Evolutionary conservation across 1,140 invertebrate genomes (phyloP).

Genomic region (Drosophila mayri): DNA sequence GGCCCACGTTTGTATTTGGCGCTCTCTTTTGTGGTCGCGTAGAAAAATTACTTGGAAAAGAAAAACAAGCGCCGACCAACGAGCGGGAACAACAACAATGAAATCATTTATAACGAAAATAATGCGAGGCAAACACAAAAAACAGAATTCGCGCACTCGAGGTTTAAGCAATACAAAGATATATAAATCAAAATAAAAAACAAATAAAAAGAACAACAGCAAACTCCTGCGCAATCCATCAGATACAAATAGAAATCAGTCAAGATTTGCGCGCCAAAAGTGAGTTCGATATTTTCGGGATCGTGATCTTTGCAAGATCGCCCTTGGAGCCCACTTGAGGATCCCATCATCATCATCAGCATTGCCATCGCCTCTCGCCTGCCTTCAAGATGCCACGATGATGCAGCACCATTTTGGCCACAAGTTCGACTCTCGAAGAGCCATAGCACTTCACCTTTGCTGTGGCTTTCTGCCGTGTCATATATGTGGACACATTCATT

Average conservation of each 20-base stretch:
- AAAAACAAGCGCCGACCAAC: conserved; percentile 64
- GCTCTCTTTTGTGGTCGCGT: conserved; percentile 56
- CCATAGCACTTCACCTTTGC: conserved; percentile 31
- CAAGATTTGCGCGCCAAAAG: conserved; percentile 62
- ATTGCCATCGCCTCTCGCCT: conserved; percentile 1
- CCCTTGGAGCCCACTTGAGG: conserved; percentile 44
- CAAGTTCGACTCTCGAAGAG: conserved; percentile 30
- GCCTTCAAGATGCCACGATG: conserved; percentile 39
- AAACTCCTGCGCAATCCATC: conserved; percentile 15
- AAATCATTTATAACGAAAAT: conserved; percentile 75
- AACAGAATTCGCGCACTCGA: conserved; percentile 24
- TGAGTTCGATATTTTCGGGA: conserved; percentile 27
- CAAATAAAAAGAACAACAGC: not conserved
- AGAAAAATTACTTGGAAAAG: conserved; percentile 76
- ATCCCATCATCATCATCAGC: not conserved
- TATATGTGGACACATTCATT: conserved; percentile 40
- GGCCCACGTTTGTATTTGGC: conserved; percentile 69
- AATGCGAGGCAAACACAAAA: conserved; percentile 42
- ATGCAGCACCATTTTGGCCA: conserved; percentile 43
- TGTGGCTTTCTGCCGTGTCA: conserved; percentile 41
- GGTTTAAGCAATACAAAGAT: conserved; percentile 11
- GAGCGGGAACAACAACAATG: conserved; percentile 67
- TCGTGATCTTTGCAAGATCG: conserved; percentile 36
- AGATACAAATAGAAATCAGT: conserved; percentile 34
- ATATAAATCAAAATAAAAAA: conserved; percentile 20